A percentile compares a stretch with the other conserved stretches of the same genome.
phyloP scores from a whole-genome alignment of 1,140 invertebrate genomes.

The Zaprionus camerounensis region DNA sequence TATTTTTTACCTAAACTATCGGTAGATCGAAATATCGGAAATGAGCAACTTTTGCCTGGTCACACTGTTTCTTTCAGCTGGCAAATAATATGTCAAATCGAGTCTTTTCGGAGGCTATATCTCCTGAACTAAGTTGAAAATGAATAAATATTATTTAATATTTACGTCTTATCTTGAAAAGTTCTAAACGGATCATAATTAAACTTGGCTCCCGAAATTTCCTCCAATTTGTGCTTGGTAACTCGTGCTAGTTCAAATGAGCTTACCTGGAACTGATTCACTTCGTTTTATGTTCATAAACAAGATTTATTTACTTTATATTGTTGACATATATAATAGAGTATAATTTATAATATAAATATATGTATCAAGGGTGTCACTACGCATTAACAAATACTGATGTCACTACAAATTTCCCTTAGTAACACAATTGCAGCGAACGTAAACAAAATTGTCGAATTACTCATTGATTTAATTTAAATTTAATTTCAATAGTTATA shows the following conservation, averaged over 20 bases:
- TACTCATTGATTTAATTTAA: constrained; percentile 51
- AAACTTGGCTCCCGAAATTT: too few species aligned
- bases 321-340: constrained; percentile 1
- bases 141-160: too few species aligned
- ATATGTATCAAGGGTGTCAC: neutral
- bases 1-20: neutral
- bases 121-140: too few species aligned
- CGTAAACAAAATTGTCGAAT: constrained; percentile 23
- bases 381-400: neutral
- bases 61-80: too few species aligned
- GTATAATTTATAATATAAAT: neutral
- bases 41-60: too few species aligned
- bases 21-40: neutral
- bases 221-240: neutral
- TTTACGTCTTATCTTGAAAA: too few species aligned
- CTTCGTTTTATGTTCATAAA: neutral
- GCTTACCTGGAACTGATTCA: neutral
- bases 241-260: neutral
- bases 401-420: neutral
- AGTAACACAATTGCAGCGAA: constrained; percentile 4
- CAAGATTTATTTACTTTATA: neutral
- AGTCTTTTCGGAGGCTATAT: too few species aligned
- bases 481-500: constrained; percentile 61
- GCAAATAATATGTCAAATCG: too few species aligned
- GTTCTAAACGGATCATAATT: too few species aligned